Evolutionary conservation across 2,797 vertebrate species (phyloP).

Genomic region (Coranthus polyacanthus): DNA sequence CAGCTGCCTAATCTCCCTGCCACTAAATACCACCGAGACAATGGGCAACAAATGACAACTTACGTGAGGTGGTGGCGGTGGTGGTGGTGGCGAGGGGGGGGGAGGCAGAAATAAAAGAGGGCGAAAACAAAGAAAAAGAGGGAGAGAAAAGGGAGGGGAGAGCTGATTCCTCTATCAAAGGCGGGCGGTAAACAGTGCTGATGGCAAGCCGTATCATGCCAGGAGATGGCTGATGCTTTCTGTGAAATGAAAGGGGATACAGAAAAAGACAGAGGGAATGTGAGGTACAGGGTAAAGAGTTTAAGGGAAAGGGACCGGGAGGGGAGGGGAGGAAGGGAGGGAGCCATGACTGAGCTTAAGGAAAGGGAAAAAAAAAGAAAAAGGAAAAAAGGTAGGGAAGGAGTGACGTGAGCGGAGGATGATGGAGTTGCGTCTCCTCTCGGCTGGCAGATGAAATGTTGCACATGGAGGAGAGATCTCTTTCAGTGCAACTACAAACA

Average conservation of each 20-base stretch:
- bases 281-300: slow-evolving; percentile 52
- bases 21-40: slow-evolving; percentile 91
- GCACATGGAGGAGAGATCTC: slow-evolving; percentile 62
- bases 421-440: slow-evolving; percentile 63
- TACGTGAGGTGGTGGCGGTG: slow-evolving; percentile 42
- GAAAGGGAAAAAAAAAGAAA: slow-evolving; percentile 1
- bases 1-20: slow-evolving; percentile 94
- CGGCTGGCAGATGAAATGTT: slow-evolving; percentile 69
- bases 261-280: slow-evolving; percentile 49
- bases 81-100: neutral
- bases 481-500: slow-evolving; percentile 68
- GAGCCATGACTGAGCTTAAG: slow-evolving; percentile 10
- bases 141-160: slow-evolving; percentile 57
- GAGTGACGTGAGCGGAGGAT: slow-evolving; percentile 28
- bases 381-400: neutral
- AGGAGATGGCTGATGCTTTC: slow-evolving; percentile 67
- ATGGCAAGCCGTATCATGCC: slow-evolving; percentile 64
- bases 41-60: slow-evolving; percentile 85
- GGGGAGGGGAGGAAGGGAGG: neutral
- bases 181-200: slow-evolving; percentile 65
- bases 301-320: slow-evolving; percentile 18
- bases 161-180: slow-evolving; percentile 69
- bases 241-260: slow-evolving; percentile 51
- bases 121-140: slow-evolving; percentile 9
- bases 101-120: slow-evolving; percentile 10